Evolutionary conservation across 2,113 vertebrate genomes (phyloP).

Genomic region (Setophaga kirtlandii): DNA sequence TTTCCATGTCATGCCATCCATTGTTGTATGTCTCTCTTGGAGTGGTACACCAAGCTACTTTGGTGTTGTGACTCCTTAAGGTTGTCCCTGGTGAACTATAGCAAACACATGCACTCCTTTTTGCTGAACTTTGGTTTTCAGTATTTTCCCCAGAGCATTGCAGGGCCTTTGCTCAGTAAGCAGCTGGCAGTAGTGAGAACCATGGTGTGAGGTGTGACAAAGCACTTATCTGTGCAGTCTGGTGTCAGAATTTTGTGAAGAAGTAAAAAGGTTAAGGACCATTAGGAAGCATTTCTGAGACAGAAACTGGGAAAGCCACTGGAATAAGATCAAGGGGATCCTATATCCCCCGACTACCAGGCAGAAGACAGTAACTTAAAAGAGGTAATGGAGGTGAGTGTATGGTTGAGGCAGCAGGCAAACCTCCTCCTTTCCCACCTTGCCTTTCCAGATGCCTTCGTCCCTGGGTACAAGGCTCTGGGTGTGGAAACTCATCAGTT

Average conservation of each 20-base stretch:
- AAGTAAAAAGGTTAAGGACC: not conserved
- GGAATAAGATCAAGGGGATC: not conserved
- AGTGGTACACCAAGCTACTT: not conserved
- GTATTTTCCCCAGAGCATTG: not conserved
- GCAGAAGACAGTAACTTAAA: not conserved
- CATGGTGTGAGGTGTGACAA: not conserved
- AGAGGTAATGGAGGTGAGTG: not conserved
- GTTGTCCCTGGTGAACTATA: not conserved
- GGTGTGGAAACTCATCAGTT: not conserved
- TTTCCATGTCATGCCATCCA: not conserved
- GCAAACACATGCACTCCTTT: not conserved
- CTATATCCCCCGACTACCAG: not conserved
- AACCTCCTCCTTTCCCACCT: not conserved
- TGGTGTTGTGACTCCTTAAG: not conserved
- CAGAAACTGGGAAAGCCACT: not conserved
- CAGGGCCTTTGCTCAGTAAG: not conserved
- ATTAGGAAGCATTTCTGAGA: not conserved
- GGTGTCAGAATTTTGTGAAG: not conserved
- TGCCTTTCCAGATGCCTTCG: not conserved
- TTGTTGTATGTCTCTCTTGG: not conserved
- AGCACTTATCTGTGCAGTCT: not conserved
- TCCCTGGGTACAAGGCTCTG: not conserved
- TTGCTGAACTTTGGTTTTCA: not conserved
- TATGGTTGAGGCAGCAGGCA: accelerated
- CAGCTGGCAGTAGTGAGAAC: not conserved